Base-by-base conservation (phyloP, 92 coral and sea anemone genomes). In the Actinostola sp. region DNA sequence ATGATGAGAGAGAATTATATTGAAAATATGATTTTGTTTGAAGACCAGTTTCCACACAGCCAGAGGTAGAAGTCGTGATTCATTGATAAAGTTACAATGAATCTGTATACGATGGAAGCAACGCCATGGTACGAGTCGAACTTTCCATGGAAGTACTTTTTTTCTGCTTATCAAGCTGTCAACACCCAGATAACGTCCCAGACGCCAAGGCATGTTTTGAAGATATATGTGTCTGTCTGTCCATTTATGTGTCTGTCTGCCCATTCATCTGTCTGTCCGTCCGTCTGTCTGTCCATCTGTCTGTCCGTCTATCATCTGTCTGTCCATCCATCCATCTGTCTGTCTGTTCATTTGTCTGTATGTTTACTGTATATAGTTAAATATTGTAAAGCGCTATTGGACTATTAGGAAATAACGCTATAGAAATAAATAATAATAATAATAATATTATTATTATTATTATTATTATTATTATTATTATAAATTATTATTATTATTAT, bases 81-180 rank as follows among this genome's bases (percentile, higher is more conserved):
- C 2, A 21, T 35, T 63, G 51, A 21, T 63, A 13, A 17, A 14
- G 41, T 16, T 43, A 66, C 49, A 23, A 63, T 63, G 60, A 21
- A 31, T 15, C 36, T 27, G 36, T 63, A 12, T 23, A 63, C 15
- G 8, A 63, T 63, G 69, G 69, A 63, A 8, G 19, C 66, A 53
- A 56, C 76, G 2, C 53, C 52, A 8, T 72, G 78, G 79, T 48
- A 55, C 6, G 77, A 71, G 55, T 15, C 43, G 0, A 53, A 70
- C 46, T 70, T 36, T 27, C 76, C 76, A 9, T 70, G 64, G 76
- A 70, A 56, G 58, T 41, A 57, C 57, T 26, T 71, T 42, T 20
- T 71, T 30, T 53, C 49, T 71, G 77, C 77, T 53, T 71, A 55
- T 57, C 77, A 41, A 25, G 61, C 66, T 13, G 41, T 70, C 50